Evolutionary conservation across 1,140 invertebrate species (phyloP).

Genomic region (Halyomorpha halys): DNA sequence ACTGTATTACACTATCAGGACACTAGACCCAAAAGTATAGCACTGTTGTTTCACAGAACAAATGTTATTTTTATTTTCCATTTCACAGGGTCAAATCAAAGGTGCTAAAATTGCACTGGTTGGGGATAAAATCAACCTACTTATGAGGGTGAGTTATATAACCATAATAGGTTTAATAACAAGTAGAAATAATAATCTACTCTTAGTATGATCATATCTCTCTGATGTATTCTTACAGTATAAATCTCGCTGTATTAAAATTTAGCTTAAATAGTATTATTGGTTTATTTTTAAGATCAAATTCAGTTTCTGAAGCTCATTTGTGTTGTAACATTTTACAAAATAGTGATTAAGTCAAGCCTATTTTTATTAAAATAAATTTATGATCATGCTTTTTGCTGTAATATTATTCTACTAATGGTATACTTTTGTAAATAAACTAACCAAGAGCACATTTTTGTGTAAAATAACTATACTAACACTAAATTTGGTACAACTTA

Average conservation of each 20-base stretch:
- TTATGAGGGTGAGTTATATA: constrained; percentile 29
- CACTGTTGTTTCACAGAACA: constrained; percentile 3
- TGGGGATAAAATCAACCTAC: constrained; percentile 30
- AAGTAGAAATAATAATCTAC: background rate
- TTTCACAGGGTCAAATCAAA: constrained; percentile 24
- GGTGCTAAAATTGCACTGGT: constrained; percentile 29
- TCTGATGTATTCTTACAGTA: background rate
- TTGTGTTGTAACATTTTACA: too few relatives aligned
- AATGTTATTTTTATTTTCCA: constrained; percentile 3
- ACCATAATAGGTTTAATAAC: background rate
- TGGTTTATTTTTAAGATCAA: too few relatives aligned
- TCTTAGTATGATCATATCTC: background rate
- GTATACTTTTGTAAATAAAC: too few relatives aligned
- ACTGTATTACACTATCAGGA: background rate
- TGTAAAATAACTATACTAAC: too few relatives aligned
- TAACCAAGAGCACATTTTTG: too few relatives aligned
- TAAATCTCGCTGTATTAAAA: background rate
- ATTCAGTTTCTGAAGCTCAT: too few relatives aligned
- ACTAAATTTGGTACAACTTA: too few relatives aligned
- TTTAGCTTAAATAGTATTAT: background rate
- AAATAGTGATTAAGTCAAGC: too few relatives aligned
- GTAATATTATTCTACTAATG: too few relatives aligned
- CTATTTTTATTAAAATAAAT: too few relatives aligned
- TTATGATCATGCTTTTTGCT: too few relatives aligned
- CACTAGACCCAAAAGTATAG: background rate